These are phyloP conservation scores for Drosophila kanekoi DNA, from an alignment of 2,888 invertebrate genomes.

Conservation along the genomic window DNA sequence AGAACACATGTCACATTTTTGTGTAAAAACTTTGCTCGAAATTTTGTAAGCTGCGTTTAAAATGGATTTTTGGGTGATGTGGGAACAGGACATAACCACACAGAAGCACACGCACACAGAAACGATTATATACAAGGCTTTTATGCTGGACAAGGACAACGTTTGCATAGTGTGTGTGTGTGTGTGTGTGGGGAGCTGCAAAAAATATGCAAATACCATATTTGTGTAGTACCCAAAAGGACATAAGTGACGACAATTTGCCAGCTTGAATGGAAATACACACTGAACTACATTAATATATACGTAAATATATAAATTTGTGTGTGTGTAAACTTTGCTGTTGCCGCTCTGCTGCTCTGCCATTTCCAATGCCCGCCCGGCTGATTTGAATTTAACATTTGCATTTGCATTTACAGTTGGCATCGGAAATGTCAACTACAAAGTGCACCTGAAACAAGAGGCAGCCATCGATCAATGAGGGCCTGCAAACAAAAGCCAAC, in stretches of 20 bases:
- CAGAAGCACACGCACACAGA: background rate
- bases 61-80: constrained; percentile 26
- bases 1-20: constrained; percentile 76
- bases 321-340: constrained; percentile 3
- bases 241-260: constrained; percentile 80
- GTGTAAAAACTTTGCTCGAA: constrained; percentile 62
- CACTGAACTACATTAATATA: constrained; percentile 1
- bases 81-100: constrained; percentile 6
- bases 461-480: constrained; percentile 51
- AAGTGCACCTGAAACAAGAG: constrained; percentile 38
- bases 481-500: constrained; percentile 34
- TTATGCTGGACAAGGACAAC: constrained; percentile 60
- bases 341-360: constrained; percentile 22
- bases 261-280: constrained; percentile 49
- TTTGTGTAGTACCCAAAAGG: constrained; percentile 58
- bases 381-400: constrained; percentile 59
- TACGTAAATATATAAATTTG: background rate
- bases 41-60: constrained; percentile 65
- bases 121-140: constrained; percentile 55
- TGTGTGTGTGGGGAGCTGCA: constrained; percentile 10
- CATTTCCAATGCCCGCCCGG: constrained; percentile 2
- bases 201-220: constrained; percentile 74
- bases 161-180: constrained; percentile 2
- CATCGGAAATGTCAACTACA: constrained; percentile 35
- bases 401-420: constrained; percentile 49